A percentile compares a stretch with the other conserved stretches of the same genome.
These are phyloP conservation scores for Euzetes globulus DNA, from an alignment of 2,888 invertebrate genomes.

Conservation along the genomic window DNA sequence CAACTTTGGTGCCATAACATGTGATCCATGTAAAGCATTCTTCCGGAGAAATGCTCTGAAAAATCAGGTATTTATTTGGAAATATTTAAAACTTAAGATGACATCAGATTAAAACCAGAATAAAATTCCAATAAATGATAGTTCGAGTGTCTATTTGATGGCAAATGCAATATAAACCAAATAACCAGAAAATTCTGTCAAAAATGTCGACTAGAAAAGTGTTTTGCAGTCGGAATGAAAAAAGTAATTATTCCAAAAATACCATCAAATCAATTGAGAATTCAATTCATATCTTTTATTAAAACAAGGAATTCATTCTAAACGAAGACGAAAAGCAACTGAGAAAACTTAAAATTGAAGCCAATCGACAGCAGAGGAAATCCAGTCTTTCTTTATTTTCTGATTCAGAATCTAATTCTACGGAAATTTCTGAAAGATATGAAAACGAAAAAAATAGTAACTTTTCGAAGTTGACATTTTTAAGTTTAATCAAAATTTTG, in stretches of 20 bases:
- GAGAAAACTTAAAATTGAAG: too few relatives aligned
- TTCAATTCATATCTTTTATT: background rate
- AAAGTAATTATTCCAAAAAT: conserved; percentile 51
- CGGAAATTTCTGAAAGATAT: too few relatives aligned
- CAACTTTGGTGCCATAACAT: background rate
- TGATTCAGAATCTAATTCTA: too few relatives aligned
- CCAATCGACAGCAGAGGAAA: too few relatives aligned
- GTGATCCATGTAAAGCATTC: background rate
- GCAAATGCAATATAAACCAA: conserved; percentile 80
- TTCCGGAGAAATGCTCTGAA: background rate
- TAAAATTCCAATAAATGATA: conserved; percentile 49
- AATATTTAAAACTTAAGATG: too few relatives aligned
- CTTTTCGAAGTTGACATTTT: background rate
- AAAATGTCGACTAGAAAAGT: conserved; percentile 87
- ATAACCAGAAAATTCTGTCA: conserved; percentile 92
- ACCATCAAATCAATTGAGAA: background rate
- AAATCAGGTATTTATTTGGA: background rate
- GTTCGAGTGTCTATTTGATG: conserved; percentile 85
- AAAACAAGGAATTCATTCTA: conserved; percentile 68
- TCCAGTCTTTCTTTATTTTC: too few relatives aligned
- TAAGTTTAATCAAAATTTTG: background rate
- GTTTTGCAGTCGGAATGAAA: conserved; percentile 88
- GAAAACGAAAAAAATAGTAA: too few relatives aligned
- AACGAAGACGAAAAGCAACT: conserved; percentile 74
- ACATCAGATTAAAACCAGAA: too few relatives aligned